Base-by-base conservation (phyloP, 2,797 vertebrate genomes). In the Coregonus suidteri region DNA sequence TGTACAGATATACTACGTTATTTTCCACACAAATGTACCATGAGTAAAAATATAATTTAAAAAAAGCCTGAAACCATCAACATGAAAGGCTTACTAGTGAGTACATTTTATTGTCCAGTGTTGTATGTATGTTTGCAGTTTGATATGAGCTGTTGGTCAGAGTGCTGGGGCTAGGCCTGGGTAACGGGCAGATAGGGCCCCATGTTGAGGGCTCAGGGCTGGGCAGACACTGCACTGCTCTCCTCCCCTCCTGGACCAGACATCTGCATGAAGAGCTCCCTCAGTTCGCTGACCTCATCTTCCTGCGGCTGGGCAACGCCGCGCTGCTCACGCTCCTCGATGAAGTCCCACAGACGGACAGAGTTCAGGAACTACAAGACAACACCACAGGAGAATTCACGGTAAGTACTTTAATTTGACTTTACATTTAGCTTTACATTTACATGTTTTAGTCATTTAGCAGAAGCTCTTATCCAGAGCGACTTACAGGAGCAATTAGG, bases 281-380 rank as follows among this genome's bases (percentile, higher is more conserved):
- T 94, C 66, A 99, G 93, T 76, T 99, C 98, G 0, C 93, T 85
- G 37, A 98, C 93, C 5, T 95, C 96, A 0, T 94, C 94, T 1
- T 94, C 92, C 0, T 89, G 86, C 9, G 90, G 87, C 41, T 76
- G 88, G 52, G 91, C 82, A 1, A 85, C 77, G 0, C 93, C 91
- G 15, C 87, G 90, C 67, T 94, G 96, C 86, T 99, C 98, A 3
- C 98, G 94, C 86, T 97, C 97, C 87, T 99, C 95, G 2, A 99
- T 99, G 71, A 99, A 99, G 79, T 99, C 98, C 98, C 98, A 99
- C 76, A 99, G 94, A 1, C 97, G 94, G 64, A 99, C 96, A 0
- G 91, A 96, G 64, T 97, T 99, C 87, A 98, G 96, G 92, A 99
- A 98, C 98, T 99, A 91, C 11, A 86, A 59, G 47, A 30, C 31